Conservation (phyloP, 2,113 vertebrate genomes). For the Myrmophylax atrothorax region DNA sequence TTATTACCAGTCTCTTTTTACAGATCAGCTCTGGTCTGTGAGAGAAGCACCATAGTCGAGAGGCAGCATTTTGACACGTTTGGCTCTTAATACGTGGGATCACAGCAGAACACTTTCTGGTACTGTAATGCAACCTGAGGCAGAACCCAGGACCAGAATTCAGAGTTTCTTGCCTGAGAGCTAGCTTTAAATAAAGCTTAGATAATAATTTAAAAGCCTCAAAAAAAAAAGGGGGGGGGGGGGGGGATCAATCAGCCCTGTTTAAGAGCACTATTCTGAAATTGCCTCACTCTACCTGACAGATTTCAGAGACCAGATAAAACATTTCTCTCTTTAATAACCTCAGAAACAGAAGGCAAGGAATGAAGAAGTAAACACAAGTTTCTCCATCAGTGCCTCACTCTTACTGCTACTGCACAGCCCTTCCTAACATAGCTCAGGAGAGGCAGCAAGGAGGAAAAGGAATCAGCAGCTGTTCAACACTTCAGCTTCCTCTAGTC, state of each 20-base stretch:
- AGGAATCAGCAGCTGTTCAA: neutral
- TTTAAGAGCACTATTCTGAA: neutral
- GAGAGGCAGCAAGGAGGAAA: neutral
- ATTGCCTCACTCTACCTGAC: neutral
- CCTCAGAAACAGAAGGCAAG: neutral
- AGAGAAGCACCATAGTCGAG: neutral
- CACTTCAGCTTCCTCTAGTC: neutral
- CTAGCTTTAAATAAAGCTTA: neutral
- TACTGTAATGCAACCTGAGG: neutral
- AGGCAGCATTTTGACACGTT: rapidly evolving
- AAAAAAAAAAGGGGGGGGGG: too few relatives aligned
- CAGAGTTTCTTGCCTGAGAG: neutral
- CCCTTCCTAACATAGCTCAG: neutral
- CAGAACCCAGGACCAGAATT: neutral
- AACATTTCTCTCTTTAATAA: neutral
- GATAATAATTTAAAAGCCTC: neutral
- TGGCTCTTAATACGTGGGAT: neutral
- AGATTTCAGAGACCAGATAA: neutral
- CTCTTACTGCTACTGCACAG: neutral
- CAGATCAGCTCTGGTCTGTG: neutral
- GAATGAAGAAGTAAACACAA: neutral
- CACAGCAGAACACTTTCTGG: neutral
- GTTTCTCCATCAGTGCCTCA: neutral
- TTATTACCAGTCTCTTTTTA: neutral
- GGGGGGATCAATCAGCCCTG: neutral